Base-by-base conservation (phyloP, 2,113 vertebrate species). In the Megaleporinus macrocephalus region DNA sequence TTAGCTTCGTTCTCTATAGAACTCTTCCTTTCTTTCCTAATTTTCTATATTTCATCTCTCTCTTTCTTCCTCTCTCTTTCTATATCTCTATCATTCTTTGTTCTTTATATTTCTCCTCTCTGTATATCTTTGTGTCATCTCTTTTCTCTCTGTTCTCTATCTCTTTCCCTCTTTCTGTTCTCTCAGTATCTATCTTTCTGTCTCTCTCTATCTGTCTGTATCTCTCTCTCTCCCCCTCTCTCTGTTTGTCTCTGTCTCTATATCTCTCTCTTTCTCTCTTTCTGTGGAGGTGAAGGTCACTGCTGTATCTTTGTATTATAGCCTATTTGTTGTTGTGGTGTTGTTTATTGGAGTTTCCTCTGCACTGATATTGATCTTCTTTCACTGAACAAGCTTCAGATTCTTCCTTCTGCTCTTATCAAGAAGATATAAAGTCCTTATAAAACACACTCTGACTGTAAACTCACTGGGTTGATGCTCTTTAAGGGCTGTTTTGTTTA, bases 51-150 rank as follows among this genome's bases (percentile, higher is more conserved):
- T 13, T 16, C 3, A 12, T 51, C 49, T 51, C 49, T 51, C 15
- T 16, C 11, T 16, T 1, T 51, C 49, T 51, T 12, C 12, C 49
- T 13, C 49, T 47, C 12, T 47, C 44, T 47, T 47, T 92, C 91
- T 92, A 87, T 86, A 80, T 86, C 85, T 84, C 83, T 84, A 77
- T 79, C 22, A 5, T 3, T n/a, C n/a, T 11, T 51, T 10, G 9
- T 27, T 84, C 78, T 80, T 72, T 44, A 85, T 78, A 76, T 74
- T 76, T 69, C 44, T 68, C 41, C 7, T 29, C 47, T 30, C 24
- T 41, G 5, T 47, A 47, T 47, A 5, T 12, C 44, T 47, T 6
- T 47, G 44, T 47, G 5, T 47, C 49, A 4, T 75, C 72, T 49
- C 57, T 47, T 53, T 20, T 71, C 76, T 80, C 59, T 63, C 79